These are phyloP conservation scores for Mythimna loreyi DNA, from an alignment of 2,888 invertebrate species.

Conservation along the genomic window DNA sequence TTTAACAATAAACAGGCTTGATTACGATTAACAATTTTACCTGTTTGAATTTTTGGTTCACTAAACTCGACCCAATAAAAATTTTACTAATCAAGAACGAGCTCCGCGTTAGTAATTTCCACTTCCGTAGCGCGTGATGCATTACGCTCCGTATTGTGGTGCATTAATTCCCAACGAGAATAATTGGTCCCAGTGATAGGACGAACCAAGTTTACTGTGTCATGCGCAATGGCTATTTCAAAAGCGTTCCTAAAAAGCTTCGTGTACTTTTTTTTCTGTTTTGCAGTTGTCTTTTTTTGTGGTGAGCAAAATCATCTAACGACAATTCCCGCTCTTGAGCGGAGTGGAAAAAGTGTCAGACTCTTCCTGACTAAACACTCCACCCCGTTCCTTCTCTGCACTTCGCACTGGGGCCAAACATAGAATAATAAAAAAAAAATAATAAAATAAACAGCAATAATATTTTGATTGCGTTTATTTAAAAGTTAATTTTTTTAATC, in stretches of 20 bases:
- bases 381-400: too few species aligned
- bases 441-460: too few species aligned
- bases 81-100: slow-evolving; percentile 21
- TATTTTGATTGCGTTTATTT: too few species aligned
- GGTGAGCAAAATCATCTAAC: too few species aligned
- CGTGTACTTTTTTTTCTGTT: not conserved
- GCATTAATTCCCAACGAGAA: slow-evolving; percentile 60
- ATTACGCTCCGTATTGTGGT: slow-evolving; percentile 56
- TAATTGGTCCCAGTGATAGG: slow-evolving; percentile 54
- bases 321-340: too few species aligned
- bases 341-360: too few species aligned
- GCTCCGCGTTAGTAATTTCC: slow-evolving; percentile 45
- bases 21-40: too few species aligned
- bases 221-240: slow-evolving; percentile 40
- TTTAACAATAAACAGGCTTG: too few species aligned
- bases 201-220: slow-evolving; percentile 39
- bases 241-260: slow-evolving; percentile 12
- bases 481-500: too few species aligned
- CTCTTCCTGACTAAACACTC: too few species aligned
- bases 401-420: too few species aligned
- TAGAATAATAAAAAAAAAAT: too few species aligned
- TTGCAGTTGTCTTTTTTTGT: not conserved
- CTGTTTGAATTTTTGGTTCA: not conserved
- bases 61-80: slow-evolving; percentile 17
- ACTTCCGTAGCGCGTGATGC: slow-evolving; percentile 56